Evolutionary conservation across 1,140 invertebrate species (phyloP).

Genomic region (Drosophila ambigua): DNA sequence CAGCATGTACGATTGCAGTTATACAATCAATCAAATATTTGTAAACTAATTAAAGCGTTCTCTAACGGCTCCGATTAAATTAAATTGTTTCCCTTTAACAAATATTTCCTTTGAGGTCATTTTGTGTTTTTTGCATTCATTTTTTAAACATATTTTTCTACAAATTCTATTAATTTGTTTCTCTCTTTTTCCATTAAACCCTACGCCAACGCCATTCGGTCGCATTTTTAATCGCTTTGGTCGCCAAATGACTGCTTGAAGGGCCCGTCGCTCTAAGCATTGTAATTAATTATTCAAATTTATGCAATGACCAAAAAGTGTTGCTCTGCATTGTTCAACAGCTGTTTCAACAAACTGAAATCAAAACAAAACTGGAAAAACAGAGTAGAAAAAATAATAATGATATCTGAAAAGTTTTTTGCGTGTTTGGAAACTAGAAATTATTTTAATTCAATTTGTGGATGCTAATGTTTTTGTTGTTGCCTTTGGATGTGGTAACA

Average conservation of each 20-base stretch:
- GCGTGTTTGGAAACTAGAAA: slow-evolving; percentile 39
- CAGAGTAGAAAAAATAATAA: background rate
- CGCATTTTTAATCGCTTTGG: too few species aligned
- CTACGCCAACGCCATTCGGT: too few species aligned
- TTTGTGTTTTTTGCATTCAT: too few species aligned
- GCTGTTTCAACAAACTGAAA: slow-evolving; percentile 46
- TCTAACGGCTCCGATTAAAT: too few species aligned
- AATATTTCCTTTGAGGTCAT: too few species aligned
- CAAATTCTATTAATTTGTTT: too few species aligned
- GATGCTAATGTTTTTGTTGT: slow-evolving; percentile 11
- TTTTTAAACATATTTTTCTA: too few species aligned
- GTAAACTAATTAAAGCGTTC: too few species aligned
- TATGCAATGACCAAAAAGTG: slow-evolving; percentile 10
- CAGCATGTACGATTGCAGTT: too few species aligned
- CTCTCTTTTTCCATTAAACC: too few species aligned
- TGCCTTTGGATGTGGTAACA: slow-evolving; percentile 36
- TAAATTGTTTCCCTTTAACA: too few species aligned
- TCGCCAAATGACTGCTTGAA: slow-evolving; percentile 3
- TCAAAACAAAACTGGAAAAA: slow-evolving; percentile 46
- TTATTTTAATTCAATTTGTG: slow-evolving; percentile 63
- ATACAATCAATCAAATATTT: too few species aligned
- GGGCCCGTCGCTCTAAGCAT: background rate
- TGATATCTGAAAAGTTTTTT: slow-evolving; percentile 7
- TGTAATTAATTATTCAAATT: slow-evolving; percentile 28
- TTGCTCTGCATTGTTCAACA: slow-evolving; percentile 21